Percentiles rank a stretch among this genome's conserved stretches.
These are phyloP conservation scores for Malurus cyaneus DNA, from an alignment of 2,113 vertebrate species.

Conservation along the genomic window DNA sequence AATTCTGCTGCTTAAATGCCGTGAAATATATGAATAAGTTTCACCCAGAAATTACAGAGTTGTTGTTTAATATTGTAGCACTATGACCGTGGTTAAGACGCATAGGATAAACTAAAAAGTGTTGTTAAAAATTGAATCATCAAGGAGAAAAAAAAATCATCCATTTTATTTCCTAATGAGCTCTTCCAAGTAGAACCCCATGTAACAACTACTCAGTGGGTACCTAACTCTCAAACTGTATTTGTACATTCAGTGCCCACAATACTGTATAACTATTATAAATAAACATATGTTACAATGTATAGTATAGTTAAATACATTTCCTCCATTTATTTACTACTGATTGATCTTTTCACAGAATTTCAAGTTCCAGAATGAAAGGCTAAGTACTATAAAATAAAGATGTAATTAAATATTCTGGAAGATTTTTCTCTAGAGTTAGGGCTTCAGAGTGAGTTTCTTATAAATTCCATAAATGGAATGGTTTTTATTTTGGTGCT, in stretches of 20 bases:
- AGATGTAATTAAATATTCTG: neutral
- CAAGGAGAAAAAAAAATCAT: neutral
- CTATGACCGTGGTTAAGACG: neutral
- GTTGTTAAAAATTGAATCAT: neutral
- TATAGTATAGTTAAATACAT: neutral
- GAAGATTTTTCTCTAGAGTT: neutral
- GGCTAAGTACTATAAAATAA: neutral
- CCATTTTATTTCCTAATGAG: neutral
- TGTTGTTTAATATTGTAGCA: neutral
- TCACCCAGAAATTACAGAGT: neutral
- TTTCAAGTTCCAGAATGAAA: neutral
- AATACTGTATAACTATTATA: neutral
- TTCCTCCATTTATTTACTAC: neutral
- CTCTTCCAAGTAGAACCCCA: neutral
- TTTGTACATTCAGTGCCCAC: neutral
- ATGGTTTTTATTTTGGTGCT: constrained; percentile 22
- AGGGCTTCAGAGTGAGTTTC: neutral
- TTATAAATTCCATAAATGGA: neutral
- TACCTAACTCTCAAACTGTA: neutral
- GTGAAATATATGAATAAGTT: neutral
- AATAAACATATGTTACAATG: neutral
- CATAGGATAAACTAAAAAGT: neutral
- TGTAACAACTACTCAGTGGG: neutral
- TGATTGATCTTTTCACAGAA: neutral
- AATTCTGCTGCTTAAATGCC: neutral